Evolutionary conservation across 2,888 invertebrate species (phyloP), one percentile per base, ranked within the genome.

Genomic region (Amblyteles armatorius): DNA sequence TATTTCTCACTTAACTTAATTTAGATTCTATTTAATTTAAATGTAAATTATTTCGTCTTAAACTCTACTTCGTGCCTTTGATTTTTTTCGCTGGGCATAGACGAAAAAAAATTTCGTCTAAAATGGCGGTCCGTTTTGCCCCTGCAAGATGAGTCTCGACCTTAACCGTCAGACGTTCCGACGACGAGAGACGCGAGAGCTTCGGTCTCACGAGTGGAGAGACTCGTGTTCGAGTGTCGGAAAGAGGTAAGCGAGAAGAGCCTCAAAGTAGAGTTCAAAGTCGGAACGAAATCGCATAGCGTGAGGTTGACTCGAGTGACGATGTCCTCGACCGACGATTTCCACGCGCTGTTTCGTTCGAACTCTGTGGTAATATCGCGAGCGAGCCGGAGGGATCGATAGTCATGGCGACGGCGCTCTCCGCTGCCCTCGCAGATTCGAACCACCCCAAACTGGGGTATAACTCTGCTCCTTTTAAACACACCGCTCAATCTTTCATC

Each of bases 371-470:
- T 72, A 57, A 82, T 60, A 73, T 71, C 36, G 73, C 77, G 50
- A 85, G 50, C 57, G 13, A 65, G 55, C 60, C 57, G 72, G 81
- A 86, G 86, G 88, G 87, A 90, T 90, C 90, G 90, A 90, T 90
- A 90, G 87, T 88, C 86, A 81, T 88, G 88, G 89, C 90, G 91
- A 89, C 90, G 89, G 90, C 89, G 90, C 90, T 88, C 87, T 88
- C 33, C 26, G 55, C 44, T 55, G 40, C 29, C 71, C 44, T 26
- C 65, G 76, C 68, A 29, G 48, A 76, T 80, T 76, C 65, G 22
- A 44, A 63, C 36, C 65, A 55, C 63, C 50, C 68, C 36, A 19
- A 44, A n/a, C 65, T 65, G 22, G 36, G 26, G 33, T 7, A 16
- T 80, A 22, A 44, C 60, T 48, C 50, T 73, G 73, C 60, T 48